Conservation (phyloP, 2,113 vertebrate species). For the Turnix velox region DNA sequence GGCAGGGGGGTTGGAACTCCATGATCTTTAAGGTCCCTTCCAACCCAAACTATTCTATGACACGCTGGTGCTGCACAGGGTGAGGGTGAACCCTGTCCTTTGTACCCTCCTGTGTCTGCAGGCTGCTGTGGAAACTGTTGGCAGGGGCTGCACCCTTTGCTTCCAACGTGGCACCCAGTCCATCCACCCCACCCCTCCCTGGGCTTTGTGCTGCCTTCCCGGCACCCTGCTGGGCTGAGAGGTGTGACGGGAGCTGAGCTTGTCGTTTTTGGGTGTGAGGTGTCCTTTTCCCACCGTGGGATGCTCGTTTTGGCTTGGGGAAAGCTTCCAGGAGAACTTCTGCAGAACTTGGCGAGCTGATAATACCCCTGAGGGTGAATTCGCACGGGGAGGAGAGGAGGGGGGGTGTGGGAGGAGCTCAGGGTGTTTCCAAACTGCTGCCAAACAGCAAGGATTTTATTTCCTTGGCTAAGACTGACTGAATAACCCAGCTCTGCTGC, state of each 20-base stretch:
- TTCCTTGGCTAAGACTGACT: not conserved
- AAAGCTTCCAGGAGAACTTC: not conserved
- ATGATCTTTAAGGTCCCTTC: too few species aligned
- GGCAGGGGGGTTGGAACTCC: too few species aligned
- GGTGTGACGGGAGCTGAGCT: not conserved
- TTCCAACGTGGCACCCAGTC: not conserved
- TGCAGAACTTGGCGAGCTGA: rapidly evolving
- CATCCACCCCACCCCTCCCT: not conserved
- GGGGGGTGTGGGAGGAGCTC: not conserved
- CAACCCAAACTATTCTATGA: too few species aligned
- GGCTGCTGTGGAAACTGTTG: rapidly evolving
- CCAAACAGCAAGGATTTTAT: not conserved
- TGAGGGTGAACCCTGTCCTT: not conserved
- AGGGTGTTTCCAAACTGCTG: not conserved
- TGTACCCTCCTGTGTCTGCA: not conserved
- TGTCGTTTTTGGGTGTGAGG: rapidly evolving
- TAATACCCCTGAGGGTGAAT: not conserved
- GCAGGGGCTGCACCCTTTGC: not conserved
- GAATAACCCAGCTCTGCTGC: not conserved
- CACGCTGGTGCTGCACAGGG: rapidly evolving
- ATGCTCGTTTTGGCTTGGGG: not conserved
- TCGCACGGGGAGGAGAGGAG: rapidly evolving
- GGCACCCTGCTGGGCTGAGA: rapidly evolving
- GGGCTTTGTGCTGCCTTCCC: not conserved
- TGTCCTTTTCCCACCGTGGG: rapidly evolving